Evolutionary conservation across 2,797 vertebrate species (phyloP), one percentile per base, ranked within the genome.

Genomic region (Enteromius unitaeniatus): DNA sequence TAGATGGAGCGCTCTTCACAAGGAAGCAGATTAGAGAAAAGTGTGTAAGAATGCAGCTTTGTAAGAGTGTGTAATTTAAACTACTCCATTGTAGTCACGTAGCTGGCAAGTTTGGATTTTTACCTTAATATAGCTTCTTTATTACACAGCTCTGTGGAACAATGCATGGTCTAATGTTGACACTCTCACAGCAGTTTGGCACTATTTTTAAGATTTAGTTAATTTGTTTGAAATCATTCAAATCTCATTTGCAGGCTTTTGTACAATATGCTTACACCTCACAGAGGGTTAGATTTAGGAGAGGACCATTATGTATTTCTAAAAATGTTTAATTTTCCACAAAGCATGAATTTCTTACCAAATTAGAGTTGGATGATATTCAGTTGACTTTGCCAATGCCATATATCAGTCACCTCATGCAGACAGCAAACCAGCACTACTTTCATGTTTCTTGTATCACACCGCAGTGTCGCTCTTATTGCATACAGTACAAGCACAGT

Each of bases 11-110:
- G 81, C 40, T 70, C 82, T 65, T 76, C 72, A 72, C 8, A 51
- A 84, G 72, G 74, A 68, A 83, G 78, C 75, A 78, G 77, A 87
- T 87, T 83, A 77, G 45, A 81, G 67, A 28, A 74, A 87, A 86
- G 69, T 23, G 6, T 78, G 80, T 31, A 83, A 82, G 64, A 62
- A 64, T 58, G 34, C 45, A 85, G 76, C 75, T 70, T 40, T 70
- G 78, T 40, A 67, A 26, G 55, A 67, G 79, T 8, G 42, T 77
- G 81, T 76, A 70, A 34, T 72, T 42, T 64, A 58, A 88, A 79
- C 42, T 51, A 69, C 67, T 82, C 49, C 82, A 58, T 21, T 86
- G 69, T 86, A 73, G 58, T 82, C 82, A 85, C 55, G 47, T n/a
- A 40, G 65, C 49, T 67, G 26, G 58, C 11, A 79, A 72, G 21